Evolutionary conservation across 2,888 invertebrate species (phyloP).

Genomic region (Drosophila rellima): DNA sequence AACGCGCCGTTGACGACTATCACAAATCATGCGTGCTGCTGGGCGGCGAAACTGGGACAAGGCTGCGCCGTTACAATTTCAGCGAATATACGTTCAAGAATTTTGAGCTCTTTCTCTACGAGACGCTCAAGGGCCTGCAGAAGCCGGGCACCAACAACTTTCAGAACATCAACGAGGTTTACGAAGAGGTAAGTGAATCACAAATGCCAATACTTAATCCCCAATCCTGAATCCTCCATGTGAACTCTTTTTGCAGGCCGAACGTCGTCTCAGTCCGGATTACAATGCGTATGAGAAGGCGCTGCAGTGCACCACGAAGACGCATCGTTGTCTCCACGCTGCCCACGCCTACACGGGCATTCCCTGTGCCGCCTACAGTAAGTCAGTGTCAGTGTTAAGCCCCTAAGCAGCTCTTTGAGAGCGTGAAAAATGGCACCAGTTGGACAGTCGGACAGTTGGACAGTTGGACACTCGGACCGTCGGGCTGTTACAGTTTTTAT

Average conservation of each 20-base stretch:
- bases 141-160: constrained; percentile 89
- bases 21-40: constrained; percentile 91
- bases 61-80: constrained; percentile 88
- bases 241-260: constrained; percentile 77
- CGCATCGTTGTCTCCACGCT: constrained; percentile 95
- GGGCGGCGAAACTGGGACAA: constrained; percentile 86
- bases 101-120: constrained; percentile 96
- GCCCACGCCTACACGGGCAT: constrained; percentile 94
- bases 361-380: constrained; percentile 95
- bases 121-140: constrained; percentile 92
- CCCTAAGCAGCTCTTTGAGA: constrained; percentile 47
- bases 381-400: constrained; percentile 85
- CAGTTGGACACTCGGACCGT: background rate
- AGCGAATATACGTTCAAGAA: constrained; percentile 90
- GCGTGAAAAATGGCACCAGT: constrained; percentile 75
- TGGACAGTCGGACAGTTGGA: constrained; percentile 9
- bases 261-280: constrained; percentile 86
- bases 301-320: constrained; percentile 93
- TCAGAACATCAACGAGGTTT: constrained; percentile 88
- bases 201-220: background rate
- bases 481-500: constrained; percentile 68
- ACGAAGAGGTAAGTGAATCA: constrained; percentile 87
- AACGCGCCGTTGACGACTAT: constrained; percentile 94
- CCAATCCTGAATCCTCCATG: background rate
- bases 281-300: constrained; percentile 89